phyloP scores from a whole-genome alignment of 2,797 vertebrate genomes.

The Diceros bicornis region DNA sequence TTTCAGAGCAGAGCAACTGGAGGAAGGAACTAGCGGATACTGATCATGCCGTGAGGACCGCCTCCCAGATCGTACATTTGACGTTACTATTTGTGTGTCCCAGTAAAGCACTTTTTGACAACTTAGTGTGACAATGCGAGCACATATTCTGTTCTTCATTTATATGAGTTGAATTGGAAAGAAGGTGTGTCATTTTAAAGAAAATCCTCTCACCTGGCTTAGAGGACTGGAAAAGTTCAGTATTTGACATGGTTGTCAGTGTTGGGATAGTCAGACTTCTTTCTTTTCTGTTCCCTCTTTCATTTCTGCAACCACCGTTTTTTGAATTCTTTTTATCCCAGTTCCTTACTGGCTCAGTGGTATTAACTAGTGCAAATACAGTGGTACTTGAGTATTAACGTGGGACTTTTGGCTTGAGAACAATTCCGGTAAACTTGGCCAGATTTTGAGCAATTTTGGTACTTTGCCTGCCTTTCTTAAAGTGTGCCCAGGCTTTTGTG shows the following conservation, averaged over 20 bases:
- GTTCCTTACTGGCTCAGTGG: background rate
- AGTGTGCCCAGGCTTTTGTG: conserved; percentile 67
- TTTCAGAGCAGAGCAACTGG: background rate
- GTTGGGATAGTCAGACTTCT: background rate
- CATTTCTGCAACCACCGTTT: background rate
- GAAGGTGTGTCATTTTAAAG: background rate
- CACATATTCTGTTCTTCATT: background rate
- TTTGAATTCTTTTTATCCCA: background rate
- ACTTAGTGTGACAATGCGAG: background rate
- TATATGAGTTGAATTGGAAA: conserved; percentile 2
- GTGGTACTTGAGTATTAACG: background rate
- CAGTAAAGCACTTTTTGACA: background rate
- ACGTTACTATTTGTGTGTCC: background rate
- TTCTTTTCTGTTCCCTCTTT: background rate
- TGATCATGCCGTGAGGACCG: rapidly evolving
- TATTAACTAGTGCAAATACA: background rate
- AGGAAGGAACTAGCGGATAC: background rate
- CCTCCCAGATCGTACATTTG: no score
- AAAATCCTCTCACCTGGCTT: background rate
- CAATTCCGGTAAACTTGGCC: conserved; percentile 1
- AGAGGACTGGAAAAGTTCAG: background rate
- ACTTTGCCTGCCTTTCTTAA: conserved; percentile 45
- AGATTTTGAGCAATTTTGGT: background rate
- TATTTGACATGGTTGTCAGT: background rate
- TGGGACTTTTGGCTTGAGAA: conserved; percentile 24